Evolutionary conservation across 2,888 invertebrate species (phyloP), one percentile per base, ranked within the genome.

Genomic region (Leucania comma): DNA sequence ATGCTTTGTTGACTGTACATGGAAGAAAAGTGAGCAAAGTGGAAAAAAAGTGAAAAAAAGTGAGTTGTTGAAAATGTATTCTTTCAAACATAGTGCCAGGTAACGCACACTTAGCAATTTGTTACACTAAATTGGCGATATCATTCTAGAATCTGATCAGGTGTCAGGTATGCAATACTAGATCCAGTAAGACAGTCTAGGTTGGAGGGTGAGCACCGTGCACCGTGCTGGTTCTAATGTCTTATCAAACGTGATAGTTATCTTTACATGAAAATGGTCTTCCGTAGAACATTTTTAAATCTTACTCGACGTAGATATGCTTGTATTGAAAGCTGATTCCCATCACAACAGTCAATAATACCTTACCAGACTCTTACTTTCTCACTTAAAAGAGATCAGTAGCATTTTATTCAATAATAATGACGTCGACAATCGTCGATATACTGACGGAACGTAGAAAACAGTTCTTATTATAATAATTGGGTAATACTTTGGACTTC

Each of bases 401-500:
- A 46, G 50, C 53, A 72, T 58, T 22, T 51, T 26, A 60, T 57
- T 50, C 32, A 65, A 66, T 70, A 63, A 61, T 66, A 78, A 78
- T 42, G 59, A 53, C 75, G 17, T 62, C 29, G 56, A 50, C 38
- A 66, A 56, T 60, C 42, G 8, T 53, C 63, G 17, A 75, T 53
- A 57, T 70, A 64, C 64, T 74, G 59, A 51, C 38, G 22, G 20
- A 58, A 71, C 57, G 61, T 54, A 51, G 57, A 48, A 62, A 75
- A 75, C 62, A 62, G 68, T 72, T 72, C 56, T 22, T 75, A 59
- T 75, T 75, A 75, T 72, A 54, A 75, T 80, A 80, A 80, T 80
- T 77, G 80, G 73, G 61, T 75, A 75, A 80, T 77, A 68, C 72
- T 77, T 62, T 59, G 20, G 17, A 75, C 60, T 75, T 80, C 78